Conservation (phyloP, 2,797 vertebrate genomes). For the Staurois parvus region DNA sequence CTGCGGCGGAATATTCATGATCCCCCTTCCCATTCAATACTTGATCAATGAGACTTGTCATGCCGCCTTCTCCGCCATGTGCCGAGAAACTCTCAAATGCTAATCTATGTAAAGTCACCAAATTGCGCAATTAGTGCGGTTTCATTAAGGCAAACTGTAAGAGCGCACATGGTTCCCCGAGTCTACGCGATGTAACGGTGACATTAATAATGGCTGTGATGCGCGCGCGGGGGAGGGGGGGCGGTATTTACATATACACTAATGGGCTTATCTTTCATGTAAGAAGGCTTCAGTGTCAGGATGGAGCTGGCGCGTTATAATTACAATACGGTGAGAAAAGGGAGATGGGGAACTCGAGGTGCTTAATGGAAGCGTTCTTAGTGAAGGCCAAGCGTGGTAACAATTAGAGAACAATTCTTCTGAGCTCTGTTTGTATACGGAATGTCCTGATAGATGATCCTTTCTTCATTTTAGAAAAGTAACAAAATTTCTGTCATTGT, state of each 20-base stretch:
- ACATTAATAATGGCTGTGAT: constrained; percentile 33
- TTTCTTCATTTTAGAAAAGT: too few species aligned
- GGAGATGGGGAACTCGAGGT: too few species aligned
- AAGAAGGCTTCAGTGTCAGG: constrained; percentile 20
- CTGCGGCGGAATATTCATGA: background rate
- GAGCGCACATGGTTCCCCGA: too few species aligned
- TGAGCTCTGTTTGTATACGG: too few species aligned
- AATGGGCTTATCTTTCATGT: constrained; percentile 32
- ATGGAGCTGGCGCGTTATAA: background rate
- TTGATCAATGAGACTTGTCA: constrained; percentile 16
- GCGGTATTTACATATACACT: constrained; percentile 41
- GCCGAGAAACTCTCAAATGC: constrained; percentile 13
- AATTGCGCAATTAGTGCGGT: constrained; percentile 28
- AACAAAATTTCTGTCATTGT: too few species aligned
- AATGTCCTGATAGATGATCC: too few species aligned
- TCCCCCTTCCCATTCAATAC: background rate
- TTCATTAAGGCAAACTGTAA: constrained; percentile 1
- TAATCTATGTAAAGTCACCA: constrained; percentile 46
- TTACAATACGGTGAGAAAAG: background rate
- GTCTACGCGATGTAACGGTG: background rate
- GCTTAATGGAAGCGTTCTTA: too few species aligned
- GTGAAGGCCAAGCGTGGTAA: too few species aligned
- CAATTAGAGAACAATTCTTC: too few species aligned
- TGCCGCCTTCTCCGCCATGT: background rate
- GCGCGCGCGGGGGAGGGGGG: background rate